Conservation (phyloP, 2,113 vertebrate species). For the Melospiza melodia region DNA sequence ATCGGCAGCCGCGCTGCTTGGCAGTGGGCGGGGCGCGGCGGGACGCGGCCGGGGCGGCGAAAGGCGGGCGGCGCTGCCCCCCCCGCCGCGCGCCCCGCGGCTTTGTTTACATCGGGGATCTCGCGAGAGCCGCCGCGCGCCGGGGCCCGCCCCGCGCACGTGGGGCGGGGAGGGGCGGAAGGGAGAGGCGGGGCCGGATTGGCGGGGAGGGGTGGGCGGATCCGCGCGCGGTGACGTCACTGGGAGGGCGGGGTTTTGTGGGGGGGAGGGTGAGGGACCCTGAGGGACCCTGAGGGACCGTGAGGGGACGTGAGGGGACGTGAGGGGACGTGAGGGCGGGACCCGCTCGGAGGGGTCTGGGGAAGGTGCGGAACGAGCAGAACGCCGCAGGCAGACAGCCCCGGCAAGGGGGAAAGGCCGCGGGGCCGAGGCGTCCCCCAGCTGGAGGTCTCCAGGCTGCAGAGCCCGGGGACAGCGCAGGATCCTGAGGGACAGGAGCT, state of each 20-base stretch:
- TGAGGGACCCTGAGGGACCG: fast-evolving
- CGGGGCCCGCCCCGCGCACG: too few relatives aligned
- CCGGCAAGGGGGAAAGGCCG: fast-evolving
- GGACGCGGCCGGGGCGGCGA: too few relatives aligned
- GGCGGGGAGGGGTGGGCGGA: neutral
- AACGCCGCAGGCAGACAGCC: too few relatives aligned
- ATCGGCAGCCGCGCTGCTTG: too few relatives aligned
- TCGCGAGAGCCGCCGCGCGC: too few relatives aligned
- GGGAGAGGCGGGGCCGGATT: neutral
- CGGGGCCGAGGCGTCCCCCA: neutral
- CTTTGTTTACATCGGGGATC: too few relatives aligned
- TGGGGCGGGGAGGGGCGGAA: too few relatives aligned
- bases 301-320: fast-evolving
- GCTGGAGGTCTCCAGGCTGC: neutral
- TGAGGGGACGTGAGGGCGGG: neutral
- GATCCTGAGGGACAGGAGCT: neutral
- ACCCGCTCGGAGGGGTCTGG: too few relatives aligned
- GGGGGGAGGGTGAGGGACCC: neutral
- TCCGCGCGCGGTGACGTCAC: neutral
- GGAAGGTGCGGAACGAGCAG: fast-evolving
- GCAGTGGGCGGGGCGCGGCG: too few relatives aligned
- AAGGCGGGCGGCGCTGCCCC: too few relatives aligned
- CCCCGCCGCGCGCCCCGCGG: too few relatives aligned
- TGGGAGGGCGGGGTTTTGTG: fast-evolving
- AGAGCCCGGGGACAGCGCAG: neutral